Evolutionary conservation across 2,888 invertebrate genomes (phyloP).

Genomic region (Baronia brevicornis): DNA sequence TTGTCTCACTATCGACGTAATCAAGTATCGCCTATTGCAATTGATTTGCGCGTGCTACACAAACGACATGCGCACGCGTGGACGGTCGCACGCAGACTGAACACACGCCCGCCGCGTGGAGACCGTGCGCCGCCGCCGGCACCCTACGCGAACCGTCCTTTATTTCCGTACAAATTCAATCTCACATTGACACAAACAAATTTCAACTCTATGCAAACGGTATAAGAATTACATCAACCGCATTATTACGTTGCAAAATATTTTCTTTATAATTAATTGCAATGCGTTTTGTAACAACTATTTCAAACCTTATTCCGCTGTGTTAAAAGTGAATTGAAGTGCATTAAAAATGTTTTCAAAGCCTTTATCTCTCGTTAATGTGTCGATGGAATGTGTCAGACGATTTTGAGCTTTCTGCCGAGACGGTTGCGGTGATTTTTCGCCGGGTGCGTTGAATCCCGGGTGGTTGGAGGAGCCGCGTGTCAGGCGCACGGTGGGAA

Average conservation of each 20-base stretch:
- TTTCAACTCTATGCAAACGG: conserved; percentile 19
- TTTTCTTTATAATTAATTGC: conserved; percentile 14
- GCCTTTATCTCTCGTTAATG: too few relatives aligned
- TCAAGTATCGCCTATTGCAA: conserved; percentile 20
- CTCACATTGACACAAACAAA: conserved; percentile 7
- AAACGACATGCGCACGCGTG: conserved; percentile 64
- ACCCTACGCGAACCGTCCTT: conserved; percentile 35
- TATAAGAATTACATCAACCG: conserved; percentile 9
- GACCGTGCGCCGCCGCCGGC: conserved; percentile 34
- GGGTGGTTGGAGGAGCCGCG: conserved; percentile 50
- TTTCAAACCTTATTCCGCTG: conserved; percentile 6
- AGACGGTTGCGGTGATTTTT: conserved; percentile 20
- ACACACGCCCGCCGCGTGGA: conserved; percentile 60
- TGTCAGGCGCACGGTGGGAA: conserved; percentile 64
- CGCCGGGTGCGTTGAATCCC: conserved; percentile 17
- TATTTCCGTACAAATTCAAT: conserved; percentile 18
- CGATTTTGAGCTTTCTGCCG: conserved; percentile 10
- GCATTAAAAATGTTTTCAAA: too few relatives aligned
- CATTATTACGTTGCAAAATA: conserved; percentile 12
- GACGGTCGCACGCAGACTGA: conserved; percentile 62
- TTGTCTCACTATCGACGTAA: conserved; percentile 5
- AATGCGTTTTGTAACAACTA: too few relatives aligned
- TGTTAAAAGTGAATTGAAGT: conserved; percentile 22
- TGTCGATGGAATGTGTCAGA: too few relatives aligned
- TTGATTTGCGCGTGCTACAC: conserved; percentile 21